Evolutionary conservation across 2,797 vertebrate species (phyloP).

Genomic region (Acanthis flammea): DNA sequence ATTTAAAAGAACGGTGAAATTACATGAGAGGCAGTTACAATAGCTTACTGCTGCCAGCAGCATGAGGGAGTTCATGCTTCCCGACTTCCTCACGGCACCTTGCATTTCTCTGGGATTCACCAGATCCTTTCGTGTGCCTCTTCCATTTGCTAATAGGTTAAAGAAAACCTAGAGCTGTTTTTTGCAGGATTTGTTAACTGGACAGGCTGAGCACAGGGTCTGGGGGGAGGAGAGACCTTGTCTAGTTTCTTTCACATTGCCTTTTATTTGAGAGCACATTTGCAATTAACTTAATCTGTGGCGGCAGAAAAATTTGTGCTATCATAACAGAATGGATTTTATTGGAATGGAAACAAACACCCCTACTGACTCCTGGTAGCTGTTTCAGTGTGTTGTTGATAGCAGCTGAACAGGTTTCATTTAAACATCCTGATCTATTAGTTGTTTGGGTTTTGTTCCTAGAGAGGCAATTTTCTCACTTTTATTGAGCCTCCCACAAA

Average conservation of each 20-base stretch:
- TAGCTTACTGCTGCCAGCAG: not conserved
- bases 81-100: not conserved
- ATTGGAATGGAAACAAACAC: not conserved
- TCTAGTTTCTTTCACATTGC: not conserved
- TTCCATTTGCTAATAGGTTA: not conserved
- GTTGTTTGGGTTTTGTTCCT: not conserved
- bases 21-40: not conserved
- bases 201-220: not conserved
- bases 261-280: not conserved
- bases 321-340: not conserved
- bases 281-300: not conserved
- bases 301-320: accelerated
- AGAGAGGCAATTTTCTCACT: not conserved
- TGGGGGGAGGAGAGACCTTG: not conserved
- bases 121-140: accelerated
- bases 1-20: not conserved
- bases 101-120: not conserved
- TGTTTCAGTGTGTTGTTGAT: accelerated
- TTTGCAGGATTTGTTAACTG: not conserved
- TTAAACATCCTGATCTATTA: not conserved
- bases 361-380: not conserved
- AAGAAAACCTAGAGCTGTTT: not conserved
- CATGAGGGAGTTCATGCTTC: not conserved
- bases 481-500: not conserved
- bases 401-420: not conserved